Conservation (phyloP, 2,113 vertebrate species). For the Struthio camelus region DNA sequence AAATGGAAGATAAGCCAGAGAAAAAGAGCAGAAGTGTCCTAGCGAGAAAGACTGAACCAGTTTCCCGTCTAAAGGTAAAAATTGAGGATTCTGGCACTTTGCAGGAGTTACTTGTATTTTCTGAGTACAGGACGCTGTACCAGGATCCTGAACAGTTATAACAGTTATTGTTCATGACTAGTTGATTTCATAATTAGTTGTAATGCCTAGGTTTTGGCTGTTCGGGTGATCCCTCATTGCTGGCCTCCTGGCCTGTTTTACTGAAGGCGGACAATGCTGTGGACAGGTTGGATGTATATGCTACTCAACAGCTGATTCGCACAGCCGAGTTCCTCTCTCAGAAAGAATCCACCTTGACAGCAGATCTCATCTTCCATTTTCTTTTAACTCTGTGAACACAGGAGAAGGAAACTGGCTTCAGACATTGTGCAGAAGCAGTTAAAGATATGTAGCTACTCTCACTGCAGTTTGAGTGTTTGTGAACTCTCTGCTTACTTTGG, state of each 20-base stretch:
- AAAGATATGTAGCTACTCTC: neutral
- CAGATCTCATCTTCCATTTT: neutral
- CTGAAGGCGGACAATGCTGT: neutral
- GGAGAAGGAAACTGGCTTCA: neutral
- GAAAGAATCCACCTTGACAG: neutral
- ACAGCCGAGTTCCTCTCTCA: neutral
- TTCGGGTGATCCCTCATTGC: neutral
- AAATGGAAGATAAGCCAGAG: neutral
- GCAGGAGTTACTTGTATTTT: neutral
- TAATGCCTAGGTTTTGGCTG: neutral
- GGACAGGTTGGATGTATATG: accelerated
- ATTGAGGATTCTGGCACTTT: neutral
- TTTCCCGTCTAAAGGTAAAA: neutral
- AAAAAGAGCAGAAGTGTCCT: neutral
- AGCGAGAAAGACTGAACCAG: neutral
- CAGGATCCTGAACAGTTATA: neutral
- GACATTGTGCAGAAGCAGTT: neutral
- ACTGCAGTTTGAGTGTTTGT: neutral
- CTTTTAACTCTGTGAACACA: neutral
- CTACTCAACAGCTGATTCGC: neutral
- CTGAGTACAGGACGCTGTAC: neutral
- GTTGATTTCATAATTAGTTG: neutral
- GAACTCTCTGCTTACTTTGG: neutral
- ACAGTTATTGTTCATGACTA: neutral
- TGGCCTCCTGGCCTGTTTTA: neutral